Conservation (phyloP, 2,888 invertebrate species). For the Piscicola geometra region DNA sequence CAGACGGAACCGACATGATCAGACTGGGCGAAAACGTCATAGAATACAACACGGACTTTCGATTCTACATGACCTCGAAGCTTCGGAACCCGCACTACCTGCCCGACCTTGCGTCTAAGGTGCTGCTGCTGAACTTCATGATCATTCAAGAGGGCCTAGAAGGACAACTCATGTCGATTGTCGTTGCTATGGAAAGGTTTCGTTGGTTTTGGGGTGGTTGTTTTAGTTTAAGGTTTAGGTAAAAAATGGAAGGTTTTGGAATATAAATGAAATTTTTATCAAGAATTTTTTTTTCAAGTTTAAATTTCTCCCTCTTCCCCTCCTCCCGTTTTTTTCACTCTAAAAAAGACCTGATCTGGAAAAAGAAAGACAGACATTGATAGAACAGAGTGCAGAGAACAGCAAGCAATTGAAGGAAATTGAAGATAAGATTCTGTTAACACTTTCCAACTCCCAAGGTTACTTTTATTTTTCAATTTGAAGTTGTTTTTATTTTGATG, state of each 20-base stretch:
- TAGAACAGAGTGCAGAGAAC: slow-evolving; percentile 74
- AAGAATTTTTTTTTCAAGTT: too few relatives aligned
- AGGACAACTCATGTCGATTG: slow-evolving; percentile 81
- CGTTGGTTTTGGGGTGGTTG: neutral
- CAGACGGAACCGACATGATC: slow-evolving; percentile 70
- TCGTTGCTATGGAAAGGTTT: slow-evolving; percentile 74
- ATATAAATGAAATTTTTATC: too few relatives aligned
- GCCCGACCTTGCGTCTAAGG: slow-evolving; percentile 87
- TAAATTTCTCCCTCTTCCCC: neutral
- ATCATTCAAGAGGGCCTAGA: slow-evolving; percentile 81
- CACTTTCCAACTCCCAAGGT: slow-evolving; percentile 70
- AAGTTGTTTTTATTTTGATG: neutral
- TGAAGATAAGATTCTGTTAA: slow-evolving; percentile 81
- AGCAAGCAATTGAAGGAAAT: slow-evolving; percentile 74
- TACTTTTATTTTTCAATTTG: neutral
- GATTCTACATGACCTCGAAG: slow-evolving; percentile 88
- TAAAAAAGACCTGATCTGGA: slow-evolving; percentile 68
- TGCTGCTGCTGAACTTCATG: slow-evolving; percentile 78
- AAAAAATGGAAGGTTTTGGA: too few relatives aligned
- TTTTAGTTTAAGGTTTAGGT: neutral
- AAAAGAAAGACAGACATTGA: slow-evolving; percentile 72
- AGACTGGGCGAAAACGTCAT: slow-evolving; percentile 84
- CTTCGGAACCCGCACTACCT: slow-evolving; percentile 86
- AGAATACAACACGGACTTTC: slow-evolving; percentile 80
- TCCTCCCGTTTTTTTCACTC: neutral